These are phyloP conservation scores for Cepaea hortensis DNA, from an alignment of 2,888 invertebrate species.

Conservation along the genomic window DNA sequence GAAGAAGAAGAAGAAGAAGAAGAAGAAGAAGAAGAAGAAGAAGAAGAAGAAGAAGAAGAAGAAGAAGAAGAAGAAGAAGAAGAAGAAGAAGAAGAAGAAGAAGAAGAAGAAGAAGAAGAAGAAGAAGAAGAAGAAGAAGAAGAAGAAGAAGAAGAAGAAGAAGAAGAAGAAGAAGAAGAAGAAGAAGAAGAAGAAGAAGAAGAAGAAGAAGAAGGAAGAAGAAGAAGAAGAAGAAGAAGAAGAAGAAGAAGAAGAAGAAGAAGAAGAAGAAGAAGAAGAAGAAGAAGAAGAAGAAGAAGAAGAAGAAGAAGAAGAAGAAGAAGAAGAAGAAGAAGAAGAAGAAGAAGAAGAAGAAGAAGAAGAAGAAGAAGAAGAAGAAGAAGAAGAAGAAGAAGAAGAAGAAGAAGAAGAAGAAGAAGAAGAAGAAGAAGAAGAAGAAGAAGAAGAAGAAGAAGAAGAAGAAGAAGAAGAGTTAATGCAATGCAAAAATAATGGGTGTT, in stretches of 20 bases:
- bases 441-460: neutral
- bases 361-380: too few species aligned
- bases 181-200: too few species aligned
- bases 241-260: slow-evolving; percentile 18
- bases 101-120: too few species aligned
- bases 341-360: neutral
- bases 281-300: slow-evolving; percentile 7
- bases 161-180: too few species aligned
- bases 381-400: too few species aligned
- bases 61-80: neutral
- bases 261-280: slow-evolving; percentile 8
- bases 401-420: too few species aligned
- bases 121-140: too few species aligned
- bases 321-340: slow-evolving; percentile 7
- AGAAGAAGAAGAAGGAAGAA: neutral
- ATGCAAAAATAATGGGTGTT: too few species aligned
- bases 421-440: too few species aligned
- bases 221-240: neutral
- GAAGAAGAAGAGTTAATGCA: neutral
- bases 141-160: too few species aligned
- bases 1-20: too few species aligned
- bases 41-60: neutral
- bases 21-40: neutral
- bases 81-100: too few species aligned
- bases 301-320: slow-evolving; percentile 22